Evolutionary conservation across 2,797 vertebrate species (phyloP).

Genomic region (Buphagus erythrorhynchus): DNA sequence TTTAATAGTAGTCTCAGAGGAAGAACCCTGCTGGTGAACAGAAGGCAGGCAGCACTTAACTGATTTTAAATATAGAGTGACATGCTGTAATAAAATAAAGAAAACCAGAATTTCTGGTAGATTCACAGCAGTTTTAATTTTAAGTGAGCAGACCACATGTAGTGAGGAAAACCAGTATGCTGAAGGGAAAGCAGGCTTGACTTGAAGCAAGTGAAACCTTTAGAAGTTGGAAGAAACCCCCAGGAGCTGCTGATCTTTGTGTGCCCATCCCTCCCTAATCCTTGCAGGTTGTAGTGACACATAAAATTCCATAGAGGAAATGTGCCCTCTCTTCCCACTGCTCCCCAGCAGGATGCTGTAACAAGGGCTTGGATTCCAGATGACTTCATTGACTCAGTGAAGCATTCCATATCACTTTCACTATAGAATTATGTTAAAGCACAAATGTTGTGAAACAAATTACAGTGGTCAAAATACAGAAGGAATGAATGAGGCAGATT

Average conservation of each 20-base stretch:
- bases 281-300: rapidly evolving
- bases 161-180: neutral
- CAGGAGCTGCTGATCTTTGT: neutral
- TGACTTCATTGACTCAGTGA: neutral
- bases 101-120: neutral
- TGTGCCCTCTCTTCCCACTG: neutral
- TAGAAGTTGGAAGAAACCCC: neutral
- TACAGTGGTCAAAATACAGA: constrained; percentile 4
- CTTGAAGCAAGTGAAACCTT: neutral
- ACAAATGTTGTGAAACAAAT: constrained; percentile 32
- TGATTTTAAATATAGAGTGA: neutral
- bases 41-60: neutral
- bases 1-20: neutral
- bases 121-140: neutral
- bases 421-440: neutral
- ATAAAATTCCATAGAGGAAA: neutral
- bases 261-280: rapidly evolving
- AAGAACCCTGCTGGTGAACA: neutral
- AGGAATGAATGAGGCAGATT: neutral
- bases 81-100: neutral
- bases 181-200: neutral
- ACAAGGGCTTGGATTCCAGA: neutral
- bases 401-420: neutral
- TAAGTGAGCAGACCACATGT: neutral
- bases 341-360: neutral